These are phyloP conservation scores for Enteromius treurensis DNA, from an alignment of 2,797 vertebrate species.

Conservation along the genomic window DNA sequence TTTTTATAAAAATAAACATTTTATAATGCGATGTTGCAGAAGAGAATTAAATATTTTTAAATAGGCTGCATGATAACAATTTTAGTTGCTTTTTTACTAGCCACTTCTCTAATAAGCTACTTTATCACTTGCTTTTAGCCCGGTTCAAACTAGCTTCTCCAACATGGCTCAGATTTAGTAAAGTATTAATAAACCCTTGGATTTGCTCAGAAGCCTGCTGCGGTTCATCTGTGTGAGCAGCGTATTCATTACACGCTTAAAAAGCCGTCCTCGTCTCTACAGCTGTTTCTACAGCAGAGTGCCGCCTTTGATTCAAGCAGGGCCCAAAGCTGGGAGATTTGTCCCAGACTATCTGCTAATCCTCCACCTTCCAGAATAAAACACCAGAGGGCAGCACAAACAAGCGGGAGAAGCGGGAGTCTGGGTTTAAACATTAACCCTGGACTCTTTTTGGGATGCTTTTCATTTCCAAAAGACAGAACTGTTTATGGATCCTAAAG, in stretches of 20 bases:
- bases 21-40: no score
- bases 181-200: slow-evolving; percentile 37
- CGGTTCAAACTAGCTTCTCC: neutral
- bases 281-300: slow-evolving; percentile 39
- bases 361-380: slow-evolving; percentile 42
- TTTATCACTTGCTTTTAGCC: neutral
- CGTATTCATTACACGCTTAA: slow-evolving; percentile 36
- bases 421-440: neutral
- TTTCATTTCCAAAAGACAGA: slow-evolving; percentile 27
- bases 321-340: slow-evolving; percentile 47
- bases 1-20: no score
- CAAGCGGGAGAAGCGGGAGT: neutral
- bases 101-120: neutral
- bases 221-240: slow-evolving; percentile 3
- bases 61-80: no score
- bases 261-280: neutral
- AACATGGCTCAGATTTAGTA: slow-evolving; percentile 34
- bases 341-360: slow-evolving; percentile 44
- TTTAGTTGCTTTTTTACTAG: neutral
- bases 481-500: neutral
- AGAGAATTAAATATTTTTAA: neutral
- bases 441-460: neutral
- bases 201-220: slow-evolving; percentile 34
- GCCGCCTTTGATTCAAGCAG: slow-evolving; percentile 38
- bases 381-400: slow-evolving; percentile 16